Conservation (phyloP, 2,113 vertebrate genomes). For the Gambusia affinis region DNA sequence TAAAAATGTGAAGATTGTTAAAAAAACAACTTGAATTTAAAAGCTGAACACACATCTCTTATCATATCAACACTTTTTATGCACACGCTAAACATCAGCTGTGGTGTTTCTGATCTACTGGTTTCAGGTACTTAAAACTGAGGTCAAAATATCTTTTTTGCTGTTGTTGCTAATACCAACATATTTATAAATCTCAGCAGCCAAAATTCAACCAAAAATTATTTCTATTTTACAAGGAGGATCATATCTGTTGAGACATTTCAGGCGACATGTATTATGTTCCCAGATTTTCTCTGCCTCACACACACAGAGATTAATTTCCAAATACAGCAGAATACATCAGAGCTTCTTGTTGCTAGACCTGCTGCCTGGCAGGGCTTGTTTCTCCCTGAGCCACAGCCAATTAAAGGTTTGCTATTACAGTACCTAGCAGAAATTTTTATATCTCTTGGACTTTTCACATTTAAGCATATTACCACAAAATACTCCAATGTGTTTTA, state of each 20-base stretch:
- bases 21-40: too few species aligned
- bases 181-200: neutral
- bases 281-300: neutral
- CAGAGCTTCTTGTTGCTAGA: neutral
- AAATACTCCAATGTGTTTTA: neutral
- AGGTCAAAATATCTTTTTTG: neutral
- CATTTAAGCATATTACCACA: neutral
- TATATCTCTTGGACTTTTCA: neutral
- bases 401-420: neutral
- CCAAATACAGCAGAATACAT: neutral
- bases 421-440: neutral
- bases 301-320: neutral
- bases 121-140: neutral
- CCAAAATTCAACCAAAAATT: neutral
- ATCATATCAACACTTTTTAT: neutral
- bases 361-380: neutral
- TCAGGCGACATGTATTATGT: neutral
- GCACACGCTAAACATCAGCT: neutral
- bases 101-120: neutral
- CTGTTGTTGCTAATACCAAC: neutral
- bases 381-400: neutral
- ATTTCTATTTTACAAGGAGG: neutral
- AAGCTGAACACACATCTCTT: neutral
- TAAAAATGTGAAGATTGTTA: too few species aligned
- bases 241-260: neutral